These are phyloP conservation scores for Lucilia cuprina DNA, from an alignment of 1,140 invertebrate species.

Conservation along the genomic window DNA sequence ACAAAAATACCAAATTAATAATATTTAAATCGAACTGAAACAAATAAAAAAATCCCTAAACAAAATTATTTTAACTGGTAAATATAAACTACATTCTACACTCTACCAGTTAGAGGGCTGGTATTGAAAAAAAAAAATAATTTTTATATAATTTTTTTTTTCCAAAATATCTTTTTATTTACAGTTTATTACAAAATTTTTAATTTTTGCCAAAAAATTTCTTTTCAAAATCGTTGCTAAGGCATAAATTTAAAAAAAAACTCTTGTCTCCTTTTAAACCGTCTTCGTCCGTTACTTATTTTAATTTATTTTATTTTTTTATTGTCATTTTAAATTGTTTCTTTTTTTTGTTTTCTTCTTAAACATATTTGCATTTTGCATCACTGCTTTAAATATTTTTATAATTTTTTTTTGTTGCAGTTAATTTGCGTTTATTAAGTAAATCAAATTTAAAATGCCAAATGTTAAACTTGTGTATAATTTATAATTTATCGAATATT, in stretches of 20 bases:
- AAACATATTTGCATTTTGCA: not conserved
- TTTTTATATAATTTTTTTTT: too few relatives aligned
- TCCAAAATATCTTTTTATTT: too few relatives aligned
- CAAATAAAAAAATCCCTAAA: not conserved
- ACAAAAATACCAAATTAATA: not conserved
- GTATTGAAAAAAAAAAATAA: too few relatives aligned
- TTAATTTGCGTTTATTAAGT: constrained; percentile 29
- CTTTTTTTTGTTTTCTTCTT: too few relatives aligned
- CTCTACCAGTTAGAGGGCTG: too few relatives aligned
- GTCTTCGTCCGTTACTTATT: not conserved
- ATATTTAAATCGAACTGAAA: not conserved
- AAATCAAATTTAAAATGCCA: constrained; percentile 31
- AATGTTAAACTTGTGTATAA: constrained; percentile 29
- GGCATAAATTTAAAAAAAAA: too few relatives aligned
- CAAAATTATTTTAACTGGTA: too few relatives aligned
- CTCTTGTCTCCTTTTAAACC: too few relatives aligned
- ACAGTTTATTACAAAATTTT: too few relatives aligned
- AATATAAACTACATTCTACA: too few relatives aligned
- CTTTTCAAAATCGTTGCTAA: too few relatives aligned
- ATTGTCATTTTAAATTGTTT: not conserved
- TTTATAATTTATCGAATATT: constrained; percentile 33
- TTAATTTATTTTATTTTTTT: not conserved
- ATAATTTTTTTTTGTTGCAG: not conserved
- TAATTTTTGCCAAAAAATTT: too few relatives aligned
- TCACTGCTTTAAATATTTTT: not conserved